Base-by-base conservation (phyloP, 2,888 invertebrate species). In the Tetranychus truncatus region DNA sequence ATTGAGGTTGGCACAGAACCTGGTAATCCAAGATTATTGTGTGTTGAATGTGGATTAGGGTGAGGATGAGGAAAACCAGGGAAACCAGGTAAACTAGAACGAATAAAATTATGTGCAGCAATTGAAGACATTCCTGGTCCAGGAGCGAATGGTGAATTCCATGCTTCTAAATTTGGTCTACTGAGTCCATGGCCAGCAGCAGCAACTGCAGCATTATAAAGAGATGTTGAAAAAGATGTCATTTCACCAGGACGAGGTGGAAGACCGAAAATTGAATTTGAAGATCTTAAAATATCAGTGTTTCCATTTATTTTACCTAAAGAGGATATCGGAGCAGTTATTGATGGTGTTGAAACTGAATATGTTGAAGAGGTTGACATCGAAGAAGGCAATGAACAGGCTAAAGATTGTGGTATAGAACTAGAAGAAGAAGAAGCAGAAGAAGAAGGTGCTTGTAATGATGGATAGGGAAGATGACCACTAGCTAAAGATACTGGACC, bases 121-220 rank as follows among this genome's bases (percentile, higher is more conserved):
- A n/a, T n/a, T 1, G 69, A 9, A 11, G 21, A 55, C 7, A 55
- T 55, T 34, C 34, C 34, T 55, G 55, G 15, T 55, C 55, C 55
- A 15, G 55, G 55, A 15, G 55, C 55, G 3, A 55, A 55, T 55
- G 55, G 55, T 15, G 11, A 9, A 55, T 55, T 55, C 55, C 55
- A 55, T 15, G 55, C 55, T 15, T 55, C 55, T 55, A 55, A 34
- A 34, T 34, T 34, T 46, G 71, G 71, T n/a, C 46, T 18, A 44
- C 6, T n/a, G 1, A 34, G 34, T n/a, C 24, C 18, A 21, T 73
- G 73, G 8, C 73, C 65, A 24, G 76, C 55, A 55, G 9, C 11
- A 55, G 11, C 55, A 55, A 15, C 55, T 84, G 78, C 78, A 20
- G 78, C 77, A 45, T 78, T 79, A 11, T 79, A 75, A 0, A 80